Evolutionary conservation across 2,888 invertebrate genomes (phyloP), one percentile per base, ranked within the genome.

Genomic region (Lagria hirta): DNA sequence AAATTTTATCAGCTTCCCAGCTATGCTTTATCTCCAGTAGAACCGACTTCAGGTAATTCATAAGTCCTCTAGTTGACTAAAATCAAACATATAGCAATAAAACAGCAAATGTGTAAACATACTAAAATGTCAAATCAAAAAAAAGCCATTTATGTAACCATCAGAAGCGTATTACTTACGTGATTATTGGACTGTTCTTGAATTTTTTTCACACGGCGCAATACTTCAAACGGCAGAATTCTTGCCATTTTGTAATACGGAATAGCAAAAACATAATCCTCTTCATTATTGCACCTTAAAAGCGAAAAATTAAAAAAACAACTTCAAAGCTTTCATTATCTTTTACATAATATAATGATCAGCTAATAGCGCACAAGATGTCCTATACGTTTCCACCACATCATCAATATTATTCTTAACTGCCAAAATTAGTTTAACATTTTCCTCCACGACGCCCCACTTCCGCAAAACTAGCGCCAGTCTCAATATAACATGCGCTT

Each of bases 401-500:
- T 74, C 73, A 18, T 75, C 72, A 20, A 68, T 48, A 40, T 68
- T 68, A 36, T 29, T 52, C 52, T 61, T 63, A 34, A 43, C 54
- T 37, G 51, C 58, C 12, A 47, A 52, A 8, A 64, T 55, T 17
- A 63, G 49, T 33, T 62, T 64, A 1, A 70, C 68, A 28, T 55
- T 64, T 11, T 66, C 65, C 5, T 71, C 71, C 2, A 57, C 57
- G 32, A 63, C 55, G n/a, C 54, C 48, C 69, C 70, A 72, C 46
- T 63, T 60, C 22, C 61, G 62, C 13, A 74, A 48, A 29, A 74
- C 66, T 24, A 76, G 63, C 1, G 73, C 69, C 15, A 76, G 63
- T 42, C 81, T 70, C 10, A 88, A 68, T 55, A 86, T 78, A 52
- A 84, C 76, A 61, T 86, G 84, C 3, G 84, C 84, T 68, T 88